These are phyloP conservation scores for Notoglanidium macrostoma DNA, from an alignment of 2,797 vertebrate species.

Conservation along the genomic window DNA sequence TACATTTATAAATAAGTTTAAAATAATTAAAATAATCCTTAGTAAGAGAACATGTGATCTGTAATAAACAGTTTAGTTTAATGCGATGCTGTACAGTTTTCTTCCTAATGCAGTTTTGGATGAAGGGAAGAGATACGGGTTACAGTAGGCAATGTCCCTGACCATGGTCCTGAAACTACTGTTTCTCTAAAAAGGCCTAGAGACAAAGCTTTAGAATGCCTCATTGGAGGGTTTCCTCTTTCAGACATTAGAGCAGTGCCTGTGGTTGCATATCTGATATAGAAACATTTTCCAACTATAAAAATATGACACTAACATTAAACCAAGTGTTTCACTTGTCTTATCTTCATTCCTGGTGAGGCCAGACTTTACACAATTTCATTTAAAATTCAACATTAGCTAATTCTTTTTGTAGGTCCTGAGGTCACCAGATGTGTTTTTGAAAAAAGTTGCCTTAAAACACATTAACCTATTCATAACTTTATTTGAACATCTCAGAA, in stretches of 20 bases:
- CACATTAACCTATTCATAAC: background rate
- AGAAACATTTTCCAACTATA: background rate
- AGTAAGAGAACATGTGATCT: background rate
- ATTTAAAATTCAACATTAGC: background rate
- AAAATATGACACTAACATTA: no score
- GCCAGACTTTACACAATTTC: background rate
- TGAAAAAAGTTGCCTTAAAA: background rate
- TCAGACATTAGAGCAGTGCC: background rate
- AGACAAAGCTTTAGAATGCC: background rate
- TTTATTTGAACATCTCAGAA: background rate
- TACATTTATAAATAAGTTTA: background rate
- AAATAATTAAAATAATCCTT: background rate
- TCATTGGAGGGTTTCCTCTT: background rate
- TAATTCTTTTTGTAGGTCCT: background rate
- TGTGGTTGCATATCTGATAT: background rate
- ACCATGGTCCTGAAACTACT: conserved; percentile 29
- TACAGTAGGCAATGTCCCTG: background rate
- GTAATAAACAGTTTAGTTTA: background rate
- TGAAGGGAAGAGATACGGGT: background rate
- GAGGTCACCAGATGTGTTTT: background rate
- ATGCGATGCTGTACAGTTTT: background rate
- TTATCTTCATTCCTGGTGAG: background rate
- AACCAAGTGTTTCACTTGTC: background rate
- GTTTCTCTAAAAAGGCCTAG: background rate
- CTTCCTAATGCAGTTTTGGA: background rate